Evolutionary conservation across 2,888 invertebrate species (phyloP), one percentile per base, ranked within the genome.

Genomic region (Agrochola litura): DNA sequence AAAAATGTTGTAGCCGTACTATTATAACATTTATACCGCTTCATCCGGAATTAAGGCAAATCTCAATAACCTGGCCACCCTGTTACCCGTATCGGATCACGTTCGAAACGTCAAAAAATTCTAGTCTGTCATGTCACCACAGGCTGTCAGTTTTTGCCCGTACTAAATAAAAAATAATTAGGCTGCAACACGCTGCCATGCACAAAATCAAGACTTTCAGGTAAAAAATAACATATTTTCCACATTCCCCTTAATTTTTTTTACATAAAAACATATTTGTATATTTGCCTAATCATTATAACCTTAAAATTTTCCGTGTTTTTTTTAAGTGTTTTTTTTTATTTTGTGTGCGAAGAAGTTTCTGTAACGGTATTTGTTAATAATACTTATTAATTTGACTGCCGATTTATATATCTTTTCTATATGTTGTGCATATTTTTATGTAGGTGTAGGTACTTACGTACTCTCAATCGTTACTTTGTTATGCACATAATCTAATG

Each of bases 131-230:
- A 96, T 96, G 96, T 95, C 95, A 95, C 92, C 95, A 92, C 90
- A 88, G 92, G 91, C 94, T 95, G 95, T 95, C 95, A 95, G 92
- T 93, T 87, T 90, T 91, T 94, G 96, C 95, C 96, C 96, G 96
- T 96, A 96, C 96, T 92, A 92, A 91, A 88, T 88, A 90, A 92
- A 92, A 92, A 94, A 92, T 88, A 92, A 92, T 92, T 92, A 93
- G 95, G 95, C 95, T 79, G 94, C 94, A 93, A 89, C 86, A 86
- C 90, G 92, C 96, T 96, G 95, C 96, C 95, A 96, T 96, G 96
- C 95, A 96, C 95, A 96, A 96, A 96, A 92, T 95, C 96, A 95
- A 95, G 96, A 95, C 90, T 91, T 91, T 85, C 93, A 96, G 96
- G 96, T 96, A 93, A 93, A 84, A 89, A 85, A 25, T 52, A 56